A percentile compares a stretch with the other conserved stretches of the same genome.
These are phyloP conservation scores for Chorisops tibialis DNA, from an alignment of 2,888 invertebrate genomes.

Conservation along the genomic window DNA sequence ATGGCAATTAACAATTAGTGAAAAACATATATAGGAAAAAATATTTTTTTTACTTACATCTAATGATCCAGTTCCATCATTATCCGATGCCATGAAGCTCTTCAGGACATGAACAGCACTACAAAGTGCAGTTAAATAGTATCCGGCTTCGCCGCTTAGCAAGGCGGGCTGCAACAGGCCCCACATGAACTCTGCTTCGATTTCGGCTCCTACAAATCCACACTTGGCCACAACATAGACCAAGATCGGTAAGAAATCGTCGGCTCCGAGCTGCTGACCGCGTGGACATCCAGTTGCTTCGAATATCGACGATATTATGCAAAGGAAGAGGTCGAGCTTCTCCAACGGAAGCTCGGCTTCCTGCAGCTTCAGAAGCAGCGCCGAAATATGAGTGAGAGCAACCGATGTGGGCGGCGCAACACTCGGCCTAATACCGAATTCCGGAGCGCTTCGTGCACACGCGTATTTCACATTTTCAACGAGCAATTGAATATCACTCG, in stretches of 20 bases:
- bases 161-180: constrained; percentile 87
- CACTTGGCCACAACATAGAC: constrained; percentile 90
- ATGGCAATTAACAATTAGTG: too few species aligned
- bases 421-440: constrained; percentile 57
- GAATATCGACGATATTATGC: constrained; percentile 83
- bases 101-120: constrained; percentile 70
- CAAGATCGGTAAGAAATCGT: constrained; percentile 87
- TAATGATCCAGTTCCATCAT: constrained; percentile 49
- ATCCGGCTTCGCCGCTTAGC: constrained; percentile 88
- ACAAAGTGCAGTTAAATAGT: constrained; percentile 90
- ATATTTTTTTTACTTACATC: constrained; percentile 45
- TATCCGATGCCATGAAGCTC: constrained; percentile 51
- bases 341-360: constrained; percentile 89
- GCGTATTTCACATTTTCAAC: constrained; percentile 54
- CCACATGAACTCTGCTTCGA: constrained; percentile 96
- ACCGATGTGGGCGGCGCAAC: constrained; percentile 73
- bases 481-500: constrained; percentile 68
- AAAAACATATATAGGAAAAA: constrained; percentile 6
- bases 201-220: constrained; percentile 86
- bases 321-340: constrained; percentile 87
- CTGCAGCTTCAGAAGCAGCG: constrained; percentile 78
- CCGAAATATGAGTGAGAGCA: constrained; percentile 73
- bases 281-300: constrained; percentile 58
- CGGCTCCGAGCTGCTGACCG: constrained; percentile 64
- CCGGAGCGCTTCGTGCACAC: constrained; percentile 45